Evolutionary conservation across 2,888 invertebrate genomes (phyloP), one percentile per base, ranked within the genome.

Genomic region (Philonicus albiceps): DNA sequence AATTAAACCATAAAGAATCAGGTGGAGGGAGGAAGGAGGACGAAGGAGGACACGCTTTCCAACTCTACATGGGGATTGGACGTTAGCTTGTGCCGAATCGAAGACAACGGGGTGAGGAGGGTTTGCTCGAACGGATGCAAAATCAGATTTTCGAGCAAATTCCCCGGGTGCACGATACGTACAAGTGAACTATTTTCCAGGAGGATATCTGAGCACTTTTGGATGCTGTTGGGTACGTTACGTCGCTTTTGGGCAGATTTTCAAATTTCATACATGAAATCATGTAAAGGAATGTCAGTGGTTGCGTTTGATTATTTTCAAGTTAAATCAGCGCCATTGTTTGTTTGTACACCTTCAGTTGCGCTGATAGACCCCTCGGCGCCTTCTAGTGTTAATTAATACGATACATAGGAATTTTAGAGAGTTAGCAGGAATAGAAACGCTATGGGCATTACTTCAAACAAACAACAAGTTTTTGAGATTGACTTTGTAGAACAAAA

Each of bases 1-100:
- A 84, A 84, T 73, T 84, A 73, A 73, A 84, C 30, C 73, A 30
- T 34, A 43, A 73, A 84, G n/a, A 34, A 55, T 30, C 53, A 27
- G 55, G 11, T 34, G 30, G 1, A 7, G 16, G 31, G 55, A 11
- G 55, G n/a, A n/a, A 27, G 55, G 11, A 55, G 30, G 1, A 7
- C 5, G 31, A 34, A 11, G 55, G 22, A 19, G 5, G 13, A 43
- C 53, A 43, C 30, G 11, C 22, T 19, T 64, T 19, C 13, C 27
- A 27, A 64, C 64, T 11, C 19, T 19, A 11, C 0, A 64, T 19
- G 64, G 64, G 27, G 27, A 11, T 64, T 22, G 22, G 64, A 22
- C 19, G 22, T 3, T n/a, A 7, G 64, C 19, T 64, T 64, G 22
- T 64, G 19, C 6, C 22, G 40, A 43, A 80, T 49, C 27, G 53